Evolutionary conservation across 1,140 invertebrate species (phyloP), one percentile per base, ranked within the genome.

Genomic region (Stegodyphus mimosarum): DNA sequence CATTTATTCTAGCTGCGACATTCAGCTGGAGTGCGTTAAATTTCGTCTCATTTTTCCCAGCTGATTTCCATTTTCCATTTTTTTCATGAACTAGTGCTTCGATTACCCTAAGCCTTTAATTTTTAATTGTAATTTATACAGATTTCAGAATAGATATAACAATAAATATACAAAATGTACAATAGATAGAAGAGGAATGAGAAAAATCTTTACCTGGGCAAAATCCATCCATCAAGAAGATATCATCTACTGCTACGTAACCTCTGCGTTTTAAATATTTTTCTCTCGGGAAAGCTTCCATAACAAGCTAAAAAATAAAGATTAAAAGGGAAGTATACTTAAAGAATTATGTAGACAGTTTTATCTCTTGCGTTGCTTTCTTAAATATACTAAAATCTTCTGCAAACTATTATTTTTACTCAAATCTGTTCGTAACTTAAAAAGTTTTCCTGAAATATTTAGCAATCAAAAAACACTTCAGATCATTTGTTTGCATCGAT

Each of bases 241-340:
- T 76, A 33, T 83, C 76, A 52, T 87, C 86, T 0, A 87, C 78
- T 51, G 86, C 86, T 5, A 78, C 86, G 50, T 51, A 87, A 6
- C 86, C 86, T n/a, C 86, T 67, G 63, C 86, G 55, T 9, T 52
- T 70, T 5, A 87, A 49, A 49, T 87, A 75, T 0, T 51, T 33
- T 60, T 76, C 78, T 83, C 73, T 87, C 1, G 86, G 86, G 11
- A 87, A 87, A 18, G 78, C 78, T 64, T 87, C 86, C 50, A 81
- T 74, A 52, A 87, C 72, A n/a, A 87, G 17, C 86, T 87, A 51
- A 67, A 15, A 17, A 17, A 67, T 60, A 11, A 5, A 11, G 0
- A 60, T 11, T 60, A 60, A 11, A 60, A 60, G 55, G 2, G 5
- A 60, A 60, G 5, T 60, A 60, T 11, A 60, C 5, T 15, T 60